A percentile compares a stretch with the other conserved stretches of the same genome.
Conservation (phyloP, 2,888 invertebrate genomes). For the Thyatira batis region DNA sequence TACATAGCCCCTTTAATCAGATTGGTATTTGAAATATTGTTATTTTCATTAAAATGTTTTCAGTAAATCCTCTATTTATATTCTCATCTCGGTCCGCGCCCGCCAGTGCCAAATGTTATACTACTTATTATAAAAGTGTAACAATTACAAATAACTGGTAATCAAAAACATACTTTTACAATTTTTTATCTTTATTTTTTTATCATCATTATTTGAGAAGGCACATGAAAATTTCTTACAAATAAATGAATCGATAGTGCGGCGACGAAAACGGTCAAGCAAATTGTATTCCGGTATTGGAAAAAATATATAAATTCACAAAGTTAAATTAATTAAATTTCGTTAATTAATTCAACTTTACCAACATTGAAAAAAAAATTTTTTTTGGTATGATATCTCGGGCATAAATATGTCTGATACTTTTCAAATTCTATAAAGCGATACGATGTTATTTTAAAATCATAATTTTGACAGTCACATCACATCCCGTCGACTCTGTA, state of each 20-base stretch:
- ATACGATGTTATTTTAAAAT: no score
- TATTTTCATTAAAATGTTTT: neutral
- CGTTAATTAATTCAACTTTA: no score
- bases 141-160: constrained; percentile 68
- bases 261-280: constrained; percentile 25
- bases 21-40: neutral
- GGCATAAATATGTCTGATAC: no score
- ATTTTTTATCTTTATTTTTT: constrained; percentile 55
- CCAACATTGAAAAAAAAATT: no score
- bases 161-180: constrained; percentile 67
- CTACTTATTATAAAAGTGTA: constrained; percentile 68
- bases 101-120: constrained; percentile 60
- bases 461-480: neutral
- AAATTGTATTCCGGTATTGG: neutral
- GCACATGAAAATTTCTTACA: constrained; percentile 80
- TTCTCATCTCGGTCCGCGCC: constrained; percentile 28
- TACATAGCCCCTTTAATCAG: no score
- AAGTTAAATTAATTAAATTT: no score
- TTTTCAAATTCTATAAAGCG: no score
- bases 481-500: neutral
- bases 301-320: neutral
- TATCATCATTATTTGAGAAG: constrained; percentile 71
- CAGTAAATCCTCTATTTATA: constrained; percentile 13
- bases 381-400: no score
- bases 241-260: constrained; percentile 66